phyloP scores from a whole-genome alignment of 2,797 vertebrate species.

The Babyrousa celebensis region DNA sequence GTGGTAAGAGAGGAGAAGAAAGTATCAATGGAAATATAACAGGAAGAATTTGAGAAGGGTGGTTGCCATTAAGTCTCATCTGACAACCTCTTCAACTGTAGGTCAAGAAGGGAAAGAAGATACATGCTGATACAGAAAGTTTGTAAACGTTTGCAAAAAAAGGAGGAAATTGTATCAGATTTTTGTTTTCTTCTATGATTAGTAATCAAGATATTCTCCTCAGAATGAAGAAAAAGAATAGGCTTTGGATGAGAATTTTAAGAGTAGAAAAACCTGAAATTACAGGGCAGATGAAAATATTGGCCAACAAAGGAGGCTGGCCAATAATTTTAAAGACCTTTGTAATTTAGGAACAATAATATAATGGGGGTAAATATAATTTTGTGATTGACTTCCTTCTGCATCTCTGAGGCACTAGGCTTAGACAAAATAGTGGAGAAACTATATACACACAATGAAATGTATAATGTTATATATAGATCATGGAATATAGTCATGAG shows the following conservation, averaged over 20 bases:
- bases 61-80: not conserved
- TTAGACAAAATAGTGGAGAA: no score
- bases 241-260: not conserved
- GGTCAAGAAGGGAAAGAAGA: not conserved
- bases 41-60: not conserved
- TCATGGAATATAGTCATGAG: fast-evolving
- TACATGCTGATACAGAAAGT: not conserved
- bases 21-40: not conserved
- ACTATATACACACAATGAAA: not conserved
- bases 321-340: not conserved
- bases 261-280: not conserved
- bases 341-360: not conserved
- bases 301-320: not conserved
- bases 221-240: not conserved
- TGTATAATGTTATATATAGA: not conserved
- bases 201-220: not conserved
- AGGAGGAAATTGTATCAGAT: not conserved
- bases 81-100: not conserved
- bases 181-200: not conserved
- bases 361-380: not conserved
- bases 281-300: not conserved
- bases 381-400: not conserved
- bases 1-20: not conserved
- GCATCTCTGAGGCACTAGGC: no score
- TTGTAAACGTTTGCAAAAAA: not conserved